Base-by-base conservation (phyloP, 1,140 invertebrate species). In the Sinella curviseta region DNA sequence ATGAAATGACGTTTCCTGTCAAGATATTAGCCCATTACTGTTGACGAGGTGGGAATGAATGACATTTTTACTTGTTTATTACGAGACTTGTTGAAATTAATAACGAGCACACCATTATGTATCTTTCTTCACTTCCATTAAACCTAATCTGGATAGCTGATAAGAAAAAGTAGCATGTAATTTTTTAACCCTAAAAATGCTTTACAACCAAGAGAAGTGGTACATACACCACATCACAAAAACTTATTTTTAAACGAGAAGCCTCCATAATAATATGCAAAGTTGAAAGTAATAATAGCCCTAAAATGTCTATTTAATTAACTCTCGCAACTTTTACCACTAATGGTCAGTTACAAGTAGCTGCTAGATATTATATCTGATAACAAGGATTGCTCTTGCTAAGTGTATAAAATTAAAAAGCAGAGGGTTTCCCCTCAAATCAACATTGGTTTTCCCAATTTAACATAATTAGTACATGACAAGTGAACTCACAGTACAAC, bases 381-480 rank as follows among this genome's bases (percentile, higher is more conserved):
- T 48, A 48, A 48, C 17, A 8, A 17, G 17, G 4, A 48, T 8
- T 8, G 39, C 39, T 4, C 39, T 8, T 48, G 4, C 4, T 48
- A 48, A 48, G 17, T 8, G 39, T 17, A 48, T 4, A 48, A 8
- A 48, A 8, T 4, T 14, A 26, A 60, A 60, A 3, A 60, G n/a
- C 55, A 60, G 55, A 60, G 24, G 14, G 12, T 60, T 60, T 60
- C 55, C 14, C 55, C 14, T n/a, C 55, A 60, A 60, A 60, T 24
- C 24, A 24, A n/a, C 55, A 60, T 60, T 24, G 55, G 31, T 70
- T 70, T 33, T 31, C n/a, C 31, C 65, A 24, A 70, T 70, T 70
- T 31, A 33, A 33, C 65, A 70, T 31, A 70, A 70, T 70, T 70
- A 70, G 65, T 16, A 30, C 57, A 60, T 60, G 57, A 60, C 65